Evolutionary conservation across 2,888 invertebrate species (phyloP), one percentile per base, ranked within the genome.

Genomic region (Tinea trinotella): DNA sequence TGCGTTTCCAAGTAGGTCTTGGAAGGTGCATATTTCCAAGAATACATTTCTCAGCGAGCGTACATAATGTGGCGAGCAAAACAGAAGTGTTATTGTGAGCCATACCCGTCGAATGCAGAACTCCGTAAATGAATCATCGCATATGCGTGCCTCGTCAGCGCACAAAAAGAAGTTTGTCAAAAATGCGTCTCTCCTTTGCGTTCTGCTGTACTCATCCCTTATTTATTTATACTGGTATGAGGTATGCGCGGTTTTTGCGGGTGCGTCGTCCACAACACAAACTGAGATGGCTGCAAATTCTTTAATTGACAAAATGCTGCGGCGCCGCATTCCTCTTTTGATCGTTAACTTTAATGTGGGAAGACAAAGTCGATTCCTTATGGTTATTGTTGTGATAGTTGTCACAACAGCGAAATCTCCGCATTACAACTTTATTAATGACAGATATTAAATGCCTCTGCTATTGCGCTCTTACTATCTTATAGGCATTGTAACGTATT

Each of bases 41-140:
- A 83, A 85, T 71, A 74, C 79, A 79, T 83, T 82, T 80, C 83
- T 83, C 79, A 76, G 74, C 68, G 72, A 68, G 70, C 70, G 74
- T 76, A 76, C 74, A 77, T 78, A 78, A 81, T 76, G 72, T 72
- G 78, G 83, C 76, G 65, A 72, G n/a, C 30, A 30, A 30, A 30
- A 30, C 30, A 81, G 81, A 78, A 80, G 80, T 79, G 81, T 81
- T 81, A 79, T 40, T 40, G 40, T 40, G 73, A 74, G 7, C 30
- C 30, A 30, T 82, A 83, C 82, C 71, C 75, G 79, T 77, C 78
- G 70, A 75, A 70, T 62, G 71, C 75, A 76, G 76, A 79, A 74
- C 71, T 80, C 80, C 75, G 81, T 81, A 81, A 82, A 83, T 84
- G 82, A 83, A 83, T 83, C 83, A 83, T 83, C 79, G 75, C 74